These are phyloP conservation scores for Lathronympha strigana DNA, from an alignment of 2,888 invertebrate genomes.

Conservation along the genomic window DNA sequence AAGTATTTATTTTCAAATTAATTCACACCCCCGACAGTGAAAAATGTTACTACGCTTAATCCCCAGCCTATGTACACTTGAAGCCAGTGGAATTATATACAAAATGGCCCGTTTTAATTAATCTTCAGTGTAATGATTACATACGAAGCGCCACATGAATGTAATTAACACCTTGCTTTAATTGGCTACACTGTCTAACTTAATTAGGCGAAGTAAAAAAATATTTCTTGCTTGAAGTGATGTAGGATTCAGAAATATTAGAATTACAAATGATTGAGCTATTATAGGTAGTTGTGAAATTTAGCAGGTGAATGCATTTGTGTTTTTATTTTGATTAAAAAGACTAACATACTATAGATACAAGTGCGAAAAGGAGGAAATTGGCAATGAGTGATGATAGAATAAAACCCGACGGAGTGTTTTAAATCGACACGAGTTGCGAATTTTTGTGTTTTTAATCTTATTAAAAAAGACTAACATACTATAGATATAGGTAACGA, in stretches of 20 bases:
- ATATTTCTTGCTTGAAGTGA: neutral
- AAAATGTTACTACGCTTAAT: slow-evolving; percentile 6
- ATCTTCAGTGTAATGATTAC: no score
- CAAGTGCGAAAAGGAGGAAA: no score
- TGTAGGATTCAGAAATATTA: slow-evolving; percentile 15
- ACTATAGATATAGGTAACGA: no score
- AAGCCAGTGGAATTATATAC: no score
- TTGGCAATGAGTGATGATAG: no score
- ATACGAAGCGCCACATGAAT: neutral
- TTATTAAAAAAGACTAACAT: no score
- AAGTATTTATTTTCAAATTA: neutral
- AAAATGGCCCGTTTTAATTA: no score
- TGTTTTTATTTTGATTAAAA: neutral
- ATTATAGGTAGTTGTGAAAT: slow-evolving; percentile 21
- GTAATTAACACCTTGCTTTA: slow-evolving; percentile 6
- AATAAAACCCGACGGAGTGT: no score
- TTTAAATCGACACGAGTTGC: no score
- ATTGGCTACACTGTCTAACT: slow-evolving; percentile 9
- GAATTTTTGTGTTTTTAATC: no score
- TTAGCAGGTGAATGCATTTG: neutral
- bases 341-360: neutral
- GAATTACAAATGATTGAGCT: slow-evolving; percentile 9
- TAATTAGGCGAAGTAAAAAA: slow-evolving; percentile 8
- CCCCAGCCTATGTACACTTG: no score
- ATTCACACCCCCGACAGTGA: neutral